Conservation (phyloP, 2,113 vertebrate species). For the Planiliza haematocheilus region DNA sequence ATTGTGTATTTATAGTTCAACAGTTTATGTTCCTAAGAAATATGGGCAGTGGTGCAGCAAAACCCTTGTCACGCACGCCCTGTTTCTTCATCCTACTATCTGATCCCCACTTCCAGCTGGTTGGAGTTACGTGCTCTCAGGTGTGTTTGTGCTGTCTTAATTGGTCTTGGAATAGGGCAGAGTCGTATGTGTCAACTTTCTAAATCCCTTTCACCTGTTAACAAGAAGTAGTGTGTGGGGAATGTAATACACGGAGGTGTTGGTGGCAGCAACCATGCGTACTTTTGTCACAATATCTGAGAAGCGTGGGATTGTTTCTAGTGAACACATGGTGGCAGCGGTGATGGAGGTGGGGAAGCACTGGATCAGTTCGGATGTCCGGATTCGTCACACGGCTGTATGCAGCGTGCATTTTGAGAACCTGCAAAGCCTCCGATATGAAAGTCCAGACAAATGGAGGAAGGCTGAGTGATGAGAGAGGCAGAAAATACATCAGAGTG, state of each 20-base stretch:
- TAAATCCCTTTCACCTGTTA: constrained; percentile 14
- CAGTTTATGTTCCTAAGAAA: constrained; percentile 1
- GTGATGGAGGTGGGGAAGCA: neutral
- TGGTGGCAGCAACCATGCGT: constrained; percentile 17
- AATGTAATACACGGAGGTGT: neutral
- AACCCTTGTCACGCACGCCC: neutral
- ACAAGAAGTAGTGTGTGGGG: neutral
- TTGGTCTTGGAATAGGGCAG: constrained; percentile 13
- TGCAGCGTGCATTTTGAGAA: constrained; percentile 51
- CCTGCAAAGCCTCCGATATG: constrained; percentile 47
- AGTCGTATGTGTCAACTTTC: constrained; percentile 13
- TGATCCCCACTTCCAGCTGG: constrained; percentile 11
- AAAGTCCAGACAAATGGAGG: constrained; percentile 30
- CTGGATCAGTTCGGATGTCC: constrained; percentile 40
- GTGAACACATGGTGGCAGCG: constrained; percentile 54
- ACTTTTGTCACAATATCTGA: constrained; percentile 57
- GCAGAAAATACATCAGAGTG: constrained; percentile 63
- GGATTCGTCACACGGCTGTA: constrained; percentile 15
- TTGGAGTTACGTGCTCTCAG: constrained; percentile 16
- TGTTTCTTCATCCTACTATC: neutral
- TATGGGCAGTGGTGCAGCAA: neutral
- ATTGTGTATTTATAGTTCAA: constrained; percentile 1
- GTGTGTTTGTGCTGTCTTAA: constrained; percentile 29
- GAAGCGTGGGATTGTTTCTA: constrained; percentile 70
- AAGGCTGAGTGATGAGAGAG: constrained; percentile 54